Conservation (phyloP, 1,140 invertebrate genomes). For the Camponotus vicinus region DNA sequence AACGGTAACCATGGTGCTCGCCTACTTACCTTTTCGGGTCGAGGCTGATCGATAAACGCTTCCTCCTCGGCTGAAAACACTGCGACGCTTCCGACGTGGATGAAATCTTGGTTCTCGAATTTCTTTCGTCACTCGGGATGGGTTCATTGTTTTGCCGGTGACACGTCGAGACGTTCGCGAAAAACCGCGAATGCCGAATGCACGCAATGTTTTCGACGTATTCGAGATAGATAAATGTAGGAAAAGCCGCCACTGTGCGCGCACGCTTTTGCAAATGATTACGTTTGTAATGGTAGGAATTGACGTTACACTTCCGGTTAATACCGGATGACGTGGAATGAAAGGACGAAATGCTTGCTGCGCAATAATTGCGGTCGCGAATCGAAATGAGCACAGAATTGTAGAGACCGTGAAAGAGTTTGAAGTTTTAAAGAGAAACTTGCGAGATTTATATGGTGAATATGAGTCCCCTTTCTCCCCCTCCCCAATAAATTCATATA, state of each 20-base stretch:
- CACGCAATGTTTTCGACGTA: slow-evolving; percentile 27
- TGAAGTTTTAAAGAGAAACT: not conserved
- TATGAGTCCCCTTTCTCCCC: not conserved
- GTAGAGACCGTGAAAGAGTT: too few relatives aligned
- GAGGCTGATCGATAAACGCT: slow-evolving; percentile 49
- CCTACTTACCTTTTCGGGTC: slow-evolving; percentile 56
- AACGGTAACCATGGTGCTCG: slow-evolving; percentile 49
- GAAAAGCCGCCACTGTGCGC: not conserved
- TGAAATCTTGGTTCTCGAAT: slow-evolving; percentile 49
- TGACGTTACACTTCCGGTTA: slow-evolving; percentile 53
- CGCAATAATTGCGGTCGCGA: slow-evolving; percentile 7
- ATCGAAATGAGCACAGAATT: not conserved
- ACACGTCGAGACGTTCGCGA: not conserved
- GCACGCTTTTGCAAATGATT: slow-evolving; percentile 54
- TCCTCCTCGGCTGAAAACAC: slow-evolving; percentile 39
- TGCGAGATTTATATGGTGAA: not conserved
- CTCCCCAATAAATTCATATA: not conserved
- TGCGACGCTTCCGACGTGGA: slow-evolving; percentile 37
- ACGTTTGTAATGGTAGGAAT: slow-evolving; percentile 18
- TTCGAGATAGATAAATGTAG: not conserved
- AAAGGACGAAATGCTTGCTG: not conserved
- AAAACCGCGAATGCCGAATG: slow-evolving; percentile 29
- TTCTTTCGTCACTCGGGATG: slow-evolving; percentile 44
- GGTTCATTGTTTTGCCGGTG: slow-evolving; percentile 19
- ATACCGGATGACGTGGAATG: slow-evolving; percentile 20